Conservation (phyloP, 1,140 invertebrate species). For the Anoplophora glabripennis region DNA sequence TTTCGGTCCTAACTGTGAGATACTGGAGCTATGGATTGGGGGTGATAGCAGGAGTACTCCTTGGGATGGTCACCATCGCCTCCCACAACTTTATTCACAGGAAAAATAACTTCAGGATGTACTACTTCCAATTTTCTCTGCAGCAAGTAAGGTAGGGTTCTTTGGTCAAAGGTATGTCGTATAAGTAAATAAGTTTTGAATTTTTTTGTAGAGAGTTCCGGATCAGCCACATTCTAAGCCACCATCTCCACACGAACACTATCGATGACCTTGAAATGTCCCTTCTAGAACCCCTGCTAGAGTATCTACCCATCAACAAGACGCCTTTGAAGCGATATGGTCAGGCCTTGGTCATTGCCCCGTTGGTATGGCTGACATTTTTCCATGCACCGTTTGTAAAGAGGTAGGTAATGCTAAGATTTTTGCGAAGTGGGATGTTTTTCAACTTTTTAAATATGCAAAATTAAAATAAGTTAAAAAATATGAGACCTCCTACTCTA, state of each 20-base stretch:
- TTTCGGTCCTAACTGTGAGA: constrained; percentile 55
- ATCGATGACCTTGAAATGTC: constrained; percentile 72
- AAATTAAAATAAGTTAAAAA: no score
- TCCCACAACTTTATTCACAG: constrained; percentile 83
- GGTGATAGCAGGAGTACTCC: constrained; percentile 54
- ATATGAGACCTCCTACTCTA: no score
- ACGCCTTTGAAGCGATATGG: constrained; percentile 47
- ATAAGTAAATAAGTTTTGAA: background rate
- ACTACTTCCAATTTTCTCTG: constrained; percentile 69
- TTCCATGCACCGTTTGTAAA: constrained; percentile 49
- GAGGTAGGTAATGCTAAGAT: constrained; percentile 54
- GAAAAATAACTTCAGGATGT: constrained; percentile 78
- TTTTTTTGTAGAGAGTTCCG: constrained; percentile 64
- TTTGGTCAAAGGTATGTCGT: background rate
- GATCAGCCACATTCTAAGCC: constrained; percentile 72
- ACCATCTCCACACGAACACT: constrained; percentile 79
- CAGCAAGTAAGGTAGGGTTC: constrained; percentile 57
- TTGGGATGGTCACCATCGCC: constrained; percentile 58
- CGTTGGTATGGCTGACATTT: constrained; percentile 52
- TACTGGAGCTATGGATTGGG: constrained; percentile 48
- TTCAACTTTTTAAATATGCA: no score
- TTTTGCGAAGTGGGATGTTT: no score
- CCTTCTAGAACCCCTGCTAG: constrained; percentile 63
- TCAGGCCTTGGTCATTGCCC: constrained; percentile 52
- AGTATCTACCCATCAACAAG: constrained; percentile 61